Percentiles rank a stretch among this genome's conserved stretches.
Conservation (phyloP, 2,113 vertebrate genomes). For the Alligator sinensis region DNA sequence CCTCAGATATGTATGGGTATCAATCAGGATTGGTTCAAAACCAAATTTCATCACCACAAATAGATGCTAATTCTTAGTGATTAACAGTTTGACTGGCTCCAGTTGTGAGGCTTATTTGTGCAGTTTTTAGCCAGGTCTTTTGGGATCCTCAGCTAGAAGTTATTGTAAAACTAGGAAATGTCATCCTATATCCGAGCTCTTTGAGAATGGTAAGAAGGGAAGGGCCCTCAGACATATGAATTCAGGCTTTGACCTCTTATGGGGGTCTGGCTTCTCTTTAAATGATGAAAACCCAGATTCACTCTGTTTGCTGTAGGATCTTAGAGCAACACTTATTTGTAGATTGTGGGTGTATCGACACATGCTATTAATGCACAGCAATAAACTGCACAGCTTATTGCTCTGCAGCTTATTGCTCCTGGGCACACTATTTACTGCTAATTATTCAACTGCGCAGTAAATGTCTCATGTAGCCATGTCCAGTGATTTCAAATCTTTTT, state of each 20-base stretch:
- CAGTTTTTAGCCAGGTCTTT: background rate
- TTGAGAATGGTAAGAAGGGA: background rate
- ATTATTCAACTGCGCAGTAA: no score
- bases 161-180: background rate
- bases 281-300: background rate
- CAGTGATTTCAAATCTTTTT: no score
- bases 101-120: background rate
- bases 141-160: background rate
- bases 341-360: background rate
- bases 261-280: background rate
- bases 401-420: no score
- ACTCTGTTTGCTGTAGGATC: background rate
- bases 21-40: background rate
- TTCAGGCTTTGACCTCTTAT: background rate
- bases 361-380: no score
- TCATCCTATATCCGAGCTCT: no score
- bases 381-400: no score
- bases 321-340: conserved; percentile 4
- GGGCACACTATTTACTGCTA: no score
- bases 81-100: conserved; percentile 9
- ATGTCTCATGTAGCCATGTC: no score
- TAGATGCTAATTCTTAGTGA: no score
- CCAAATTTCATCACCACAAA: no score
- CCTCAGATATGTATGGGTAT: background rate
- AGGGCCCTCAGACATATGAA: background rate